phyloP scores from a whole-genome alignment of 2,797 vertebrate genomes.

The Buphagus erythrorhynchus region DNA sequence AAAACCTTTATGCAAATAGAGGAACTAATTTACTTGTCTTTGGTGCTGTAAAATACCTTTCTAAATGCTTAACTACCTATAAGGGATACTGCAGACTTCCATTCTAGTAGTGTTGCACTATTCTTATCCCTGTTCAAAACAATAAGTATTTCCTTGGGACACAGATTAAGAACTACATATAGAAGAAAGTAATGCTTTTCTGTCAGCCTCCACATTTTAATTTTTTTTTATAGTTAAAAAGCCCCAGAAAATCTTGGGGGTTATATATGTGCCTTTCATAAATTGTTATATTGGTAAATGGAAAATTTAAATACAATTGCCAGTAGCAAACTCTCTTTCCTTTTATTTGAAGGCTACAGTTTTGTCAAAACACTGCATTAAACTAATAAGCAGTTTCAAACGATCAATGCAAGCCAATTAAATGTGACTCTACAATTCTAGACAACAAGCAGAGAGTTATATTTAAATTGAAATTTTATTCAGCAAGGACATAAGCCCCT shows the following conservation, averaged over 20 bases:
- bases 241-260: background rate
- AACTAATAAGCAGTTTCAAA: conserved; percentile 40
- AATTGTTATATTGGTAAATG: background rate
- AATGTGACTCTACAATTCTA: background rate
- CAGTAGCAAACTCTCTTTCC: background rate
- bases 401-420: conserved; percentile 38
- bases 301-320: background rate
- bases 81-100: background rate
- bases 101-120: background rate
- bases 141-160: background rate
- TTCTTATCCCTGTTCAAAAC: background rate
- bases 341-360: background rate
- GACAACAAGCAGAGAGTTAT: conserved; percentile 15
- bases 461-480: conserved; percentile 10
- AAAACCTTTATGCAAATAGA: background rate
- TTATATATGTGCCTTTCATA: background rate
- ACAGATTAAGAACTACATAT: background rate
- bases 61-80: background rate
- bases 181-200: background rate
- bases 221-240: background rate
- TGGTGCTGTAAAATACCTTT: background rate
- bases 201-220: background rate
- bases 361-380: conserved; percentile 31
- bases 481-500: background rate
- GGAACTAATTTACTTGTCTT: background rate